These are phyloP conservation scores for Dolichopus griseipennis DNA, from an alignment of 2,888 invertebrate species.

Conservation along the genomic window DNA sequence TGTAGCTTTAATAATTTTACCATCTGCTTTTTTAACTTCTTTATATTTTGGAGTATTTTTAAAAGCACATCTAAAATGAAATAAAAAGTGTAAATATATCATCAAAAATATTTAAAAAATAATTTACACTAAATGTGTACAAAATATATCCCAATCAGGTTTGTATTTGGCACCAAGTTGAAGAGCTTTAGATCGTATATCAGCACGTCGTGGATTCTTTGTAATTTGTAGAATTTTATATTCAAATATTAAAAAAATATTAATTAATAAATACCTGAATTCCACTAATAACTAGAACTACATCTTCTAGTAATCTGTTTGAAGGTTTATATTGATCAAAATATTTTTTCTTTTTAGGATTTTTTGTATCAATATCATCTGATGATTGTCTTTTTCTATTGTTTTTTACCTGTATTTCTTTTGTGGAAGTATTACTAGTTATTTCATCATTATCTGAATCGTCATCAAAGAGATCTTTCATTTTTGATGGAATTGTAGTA, in stretches of 20 bases:
- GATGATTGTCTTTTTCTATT: slow-evolving; percentile 27
- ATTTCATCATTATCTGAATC: slow-evolving; percentile 14
- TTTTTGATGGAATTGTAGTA: slow-evolving; percentile 3
- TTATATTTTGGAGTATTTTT: slow-evolving; percentile 79
- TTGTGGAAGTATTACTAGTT: background rate
- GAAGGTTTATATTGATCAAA: slow-evolving; percentile 46
- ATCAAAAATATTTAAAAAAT: background rate
- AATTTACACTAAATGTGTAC: slow-evolving; percentile 79
- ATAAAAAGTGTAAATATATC: too few species aligned
- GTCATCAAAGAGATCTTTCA: background rate
- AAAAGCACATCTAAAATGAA: slow-evolving; percentile 69
- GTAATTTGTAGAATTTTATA: background rate
- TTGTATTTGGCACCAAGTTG: slow-evolving; percentile 72
- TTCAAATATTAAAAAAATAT: background rate
- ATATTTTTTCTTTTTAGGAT: slow-evolving; percentile 26
- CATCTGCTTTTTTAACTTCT: slow-evolving; percentile 55
- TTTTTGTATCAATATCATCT: slow-evolving; percentile 19
- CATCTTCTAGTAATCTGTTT: slow-evolving; percentile 52
- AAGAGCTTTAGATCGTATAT: slow-evolving; percentile 57
- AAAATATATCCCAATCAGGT: slow-evolving; percentile 62
- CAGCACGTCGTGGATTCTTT: slow-evolving; percentile 64
- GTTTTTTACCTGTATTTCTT: background rate
- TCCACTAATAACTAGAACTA: slow-evolving; percentile 76
- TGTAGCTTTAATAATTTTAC: slow-evolving; percentile 55
- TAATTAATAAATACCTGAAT: slow-evolving; percentile 43